Conservation (phyloP, 1,140 invertebrate genomes). For the Tetramorium parvispinum region DNA sequence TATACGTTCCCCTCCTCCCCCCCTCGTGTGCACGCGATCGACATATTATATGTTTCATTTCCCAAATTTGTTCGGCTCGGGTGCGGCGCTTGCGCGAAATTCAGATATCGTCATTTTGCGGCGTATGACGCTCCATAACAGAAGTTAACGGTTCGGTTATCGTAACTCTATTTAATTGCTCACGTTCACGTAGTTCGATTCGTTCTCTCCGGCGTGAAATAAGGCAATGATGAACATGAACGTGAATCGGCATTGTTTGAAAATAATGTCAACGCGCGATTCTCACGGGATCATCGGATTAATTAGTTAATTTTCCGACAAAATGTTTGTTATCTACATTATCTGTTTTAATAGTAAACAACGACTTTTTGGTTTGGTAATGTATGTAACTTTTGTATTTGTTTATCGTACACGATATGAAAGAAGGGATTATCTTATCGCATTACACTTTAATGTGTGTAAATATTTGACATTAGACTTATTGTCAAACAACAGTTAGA, state of each 20-base stretch:
- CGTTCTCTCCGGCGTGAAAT: conserved; percentile 22
- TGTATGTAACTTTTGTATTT: background rate
- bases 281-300: conserved; percentile 3
- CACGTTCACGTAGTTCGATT: conserved; percentile 10
- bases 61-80: conserved; percentile 2
- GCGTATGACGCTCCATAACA: conserved; percentile 57
- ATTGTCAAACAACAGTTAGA: background rate
- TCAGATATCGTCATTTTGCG: conserved; percentile 39
- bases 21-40: background rate
- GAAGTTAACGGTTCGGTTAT: conserved; percentile 69
- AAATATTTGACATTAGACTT: conserved; percentile 12
- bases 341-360: conserved; percentile 11
- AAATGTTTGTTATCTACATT: background rate
- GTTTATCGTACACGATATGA: background rate
- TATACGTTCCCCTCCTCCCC: background rate
- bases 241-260: background rate
- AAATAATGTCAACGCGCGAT: background rate
- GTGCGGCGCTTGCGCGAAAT: conserved; percentile 15
- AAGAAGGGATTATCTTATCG: conserved; percentile 25
- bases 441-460: background rate
- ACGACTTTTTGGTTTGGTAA: background rate
- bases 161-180: conserved; percentile 65
- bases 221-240: background rate
- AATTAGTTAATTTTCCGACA: conserved; percentile 12
- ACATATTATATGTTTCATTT: conserved; percentile 36